phyloP scores from a whole-genome alignment of 2,797 vertebrate species.

The Siniperca scherzeri region DNA sequence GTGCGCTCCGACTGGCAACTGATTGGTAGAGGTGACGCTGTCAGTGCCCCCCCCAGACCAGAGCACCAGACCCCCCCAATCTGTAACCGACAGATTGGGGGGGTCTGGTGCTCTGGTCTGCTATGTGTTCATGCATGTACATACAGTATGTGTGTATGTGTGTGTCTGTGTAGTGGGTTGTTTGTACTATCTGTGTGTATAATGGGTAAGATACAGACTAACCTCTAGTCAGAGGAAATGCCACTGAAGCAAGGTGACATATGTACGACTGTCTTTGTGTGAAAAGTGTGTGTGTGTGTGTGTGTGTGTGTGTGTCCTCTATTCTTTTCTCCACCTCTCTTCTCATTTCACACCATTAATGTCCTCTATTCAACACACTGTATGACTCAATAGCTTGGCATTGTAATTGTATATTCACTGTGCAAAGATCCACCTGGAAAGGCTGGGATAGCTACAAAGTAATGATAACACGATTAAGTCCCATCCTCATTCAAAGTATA shows the following conservation, averaged over 20 bases:
- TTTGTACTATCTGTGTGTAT: constrained; percentile 28
- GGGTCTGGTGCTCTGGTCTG: constrained; percentile 50
- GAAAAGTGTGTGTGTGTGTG: constrained; percentile 21
- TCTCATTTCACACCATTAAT: constrained; percentile 49
- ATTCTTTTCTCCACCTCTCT: neutral
- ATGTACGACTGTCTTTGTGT: constrained; percentile 39
- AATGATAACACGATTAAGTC: neutral
- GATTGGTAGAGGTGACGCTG: constrained; percentile 45
- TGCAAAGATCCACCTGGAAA: constrained; percentile 7
- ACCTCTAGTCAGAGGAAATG: constrained; percentile 70
- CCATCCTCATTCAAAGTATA: neutral
- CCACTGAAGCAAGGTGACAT: constrained; percentile 62
- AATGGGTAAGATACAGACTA: constrained; percentile 27
- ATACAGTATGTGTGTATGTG: neutral
- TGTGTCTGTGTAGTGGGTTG: neutral
- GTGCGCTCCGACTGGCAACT: constrained; percentile 12
- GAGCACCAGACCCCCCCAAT: too few species aligned
- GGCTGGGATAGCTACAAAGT: neutral
- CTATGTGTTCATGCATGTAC: constrained; percentile 35
- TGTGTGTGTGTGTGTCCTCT: constrained; percentile 11
- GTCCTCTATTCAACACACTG: constrained; percentile 51
- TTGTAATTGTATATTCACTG: constrained; percentile 27
- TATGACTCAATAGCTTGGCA: neutral
- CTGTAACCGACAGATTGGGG: constrained; percentile 38
- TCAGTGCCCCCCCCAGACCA: constrained; percentile 13